Conservation (phyloP, 1,140 invertebrate species). For the Drosophila sp. region DNA sequence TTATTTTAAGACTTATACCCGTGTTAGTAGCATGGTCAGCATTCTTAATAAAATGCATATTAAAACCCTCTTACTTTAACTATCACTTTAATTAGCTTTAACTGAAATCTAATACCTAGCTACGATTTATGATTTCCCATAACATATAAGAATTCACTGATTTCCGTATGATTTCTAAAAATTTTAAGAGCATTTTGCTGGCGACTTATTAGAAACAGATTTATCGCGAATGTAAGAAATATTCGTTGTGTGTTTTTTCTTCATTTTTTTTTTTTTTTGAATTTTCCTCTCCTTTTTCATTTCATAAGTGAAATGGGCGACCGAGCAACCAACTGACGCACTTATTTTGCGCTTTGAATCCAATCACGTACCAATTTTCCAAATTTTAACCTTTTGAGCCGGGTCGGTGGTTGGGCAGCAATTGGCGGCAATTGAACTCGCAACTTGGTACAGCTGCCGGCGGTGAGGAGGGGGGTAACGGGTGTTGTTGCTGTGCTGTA, state of each 20-base stretch:
- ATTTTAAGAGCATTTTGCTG: constrained; percentile 18
- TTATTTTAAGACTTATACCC: too few relatives aligned
- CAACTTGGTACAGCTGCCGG: constrained; percentile 1
- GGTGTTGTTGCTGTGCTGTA: constrained; percentile 1
- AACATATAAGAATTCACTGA: too few relatives aligned
- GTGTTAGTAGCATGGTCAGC: too few relatives aligned
- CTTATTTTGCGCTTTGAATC: constrained; percentile 83
- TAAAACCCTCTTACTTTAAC: too few relatives aligned
- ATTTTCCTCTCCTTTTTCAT: constrained; percentile 32
- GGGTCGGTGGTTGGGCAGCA: constrained; percentile 34
- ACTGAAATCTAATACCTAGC: too few relatives aligned
- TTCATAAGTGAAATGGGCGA: constrained; percentile 69
- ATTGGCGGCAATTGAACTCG: constrained; percentile 50
- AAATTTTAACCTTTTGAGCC: constrained; percentile 81
- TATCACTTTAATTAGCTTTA: too few relatives aligned
- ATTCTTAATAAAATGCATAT: too few relatives aligned
- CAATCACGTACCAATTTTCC: constrained; percentile 82
- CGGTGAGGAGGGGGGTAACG: constrained; percentile 3
- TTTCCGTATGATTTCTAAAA: too few relatives aligned
- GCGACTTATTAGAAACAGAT: neutral
- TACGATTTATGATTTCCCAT: too few relatives aligned
- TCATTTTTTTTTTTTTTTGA: constrained; percentile 18
- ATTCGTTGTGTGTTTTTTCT: constrained; percentile 39
- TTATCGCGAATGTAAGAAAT: constrained; percentile 30
- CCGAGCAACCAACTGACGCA: constrained; percentile 66